Base-by-base conservation (phyloP, 2,888 invertebrate genomes). In the Plusia festucae region DNA sequence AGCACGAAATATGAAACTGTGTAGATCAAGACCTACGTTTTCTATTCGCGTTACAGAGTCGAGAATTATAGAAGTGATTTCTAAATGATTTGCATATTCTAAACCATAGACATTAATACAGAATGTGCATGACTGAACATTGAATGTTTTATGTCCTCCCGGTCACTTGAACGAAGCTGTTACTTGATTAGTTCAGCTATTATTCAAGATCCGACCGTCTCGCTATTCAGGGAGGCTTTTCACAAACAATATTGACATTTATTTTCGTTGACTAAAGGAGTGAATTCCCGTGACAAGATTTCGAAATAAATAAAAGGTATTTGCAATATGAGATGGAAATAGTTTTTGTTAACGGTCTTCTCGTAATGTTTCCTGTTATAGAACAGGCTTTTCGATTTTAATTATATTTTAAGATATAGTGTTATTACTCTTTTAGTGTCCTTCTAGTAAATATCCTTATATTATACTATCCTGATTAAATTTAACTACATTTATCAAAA, bases 181-280 rank as follows among this genome's bases (percentile, higher is more conserved):
- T 79, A 78, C 70, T 81, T 88, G 85, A 89, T 89, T 89, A 84
- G 87, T 88, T 85, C 84, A 77, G 84, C 82, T 82, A 84, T 79
- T 83, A 82, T 82, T 82, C 76, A 82, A 79, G 76, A 69, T 81
- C 76, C 77, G 68, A 68, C 75, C 65, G 77, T 78, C 73, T 67
- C 68, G 70, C 67, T 65, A 75, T 68, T 81, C 60, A 57, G 44
- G 46, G 27, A 18, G 11, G 0, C 16, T 0, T 8, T 20, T 9
- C 46, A 46, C 66, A 75, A 58, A 60, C 70, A 52, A 82, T 60
- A 70, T 53, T 65, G 56, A 57, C 27, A 54, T 66, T 64, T 82
- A 54, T 30, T 13, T 0, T 11, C 0, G 18, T 8, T 6, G 2
- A 0, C 1, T 18, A 40, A 77, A 34, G 58, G 53, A n/a, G 18